Conservation (phyloP, 2,113 vertebrate species). For the Sakesphorus luctuosus region DNA sequence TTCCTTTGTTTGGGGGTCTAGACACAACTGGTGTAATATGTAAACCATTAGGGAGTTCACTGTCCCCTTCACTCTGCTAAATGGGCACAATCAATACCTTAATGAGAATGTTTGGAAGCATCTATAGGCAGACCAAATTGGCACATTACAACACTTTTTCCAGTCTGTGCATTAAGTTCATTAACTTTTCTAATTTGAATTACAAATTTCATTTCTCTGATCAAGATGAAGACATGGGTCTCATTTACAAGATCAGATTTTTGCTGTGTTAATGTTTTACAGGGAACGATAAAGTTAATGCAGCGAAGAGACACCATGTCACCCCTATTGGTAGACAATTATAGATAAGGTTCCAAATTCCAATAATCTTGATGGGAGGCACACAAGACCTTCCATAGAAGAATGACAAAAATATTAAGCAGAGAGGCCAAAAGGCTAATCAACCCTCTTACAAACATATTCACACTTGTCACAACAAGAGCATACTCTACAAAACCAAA, state of each 20-base stretch:
- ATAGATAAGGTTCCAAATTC: constrained; percentile 55
- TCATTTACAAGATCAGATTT: constrained; percentile 71
- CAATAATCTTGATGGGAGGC: constrained; percentile 55
- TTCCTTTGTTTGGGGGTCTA: constrained; percentile 19
- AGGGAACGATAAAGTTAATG: constrained; percentile 70
- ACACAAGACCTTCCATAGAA: not conserved
- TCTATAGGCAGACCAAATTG: constrained; percentile 65
- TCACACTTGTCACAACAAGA: not conserved
- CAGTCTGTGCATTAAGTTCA: constrained; percentile 71
- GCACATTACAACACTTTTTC: constrained; percentile 68
- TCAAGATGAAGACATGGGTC: constrained; percentile 63
- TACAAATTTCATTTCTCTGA: constrained; percentile 76
- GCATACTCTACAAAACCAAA: not conserved
- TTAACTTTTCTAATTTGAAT: constrained; percentile 80
- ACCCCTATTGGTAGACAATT: constrained; percentile 54
- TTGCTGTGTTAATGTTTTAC: constrained; percentile 73
- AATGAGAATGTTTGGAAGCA: constrained; percentile 73
- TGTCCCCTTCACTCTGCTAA: constrained; percentile 58
- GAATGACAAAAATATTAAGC: constrained; percentile 40
- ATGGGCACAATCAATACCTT: constrained; percentile 74
- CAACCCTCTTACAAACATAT: constrained; percentile 21
- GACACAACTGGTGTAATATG: constrained; percentile 12
- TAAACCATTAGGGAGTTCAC: constrained; percentile 45
- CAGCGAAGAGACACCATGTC: constrained; percentile 48
- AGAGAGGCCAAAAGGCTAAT: constrained; percentile 31